Evolutionary conservation across 2,888 invertebrate genomes (phyloP).

Genomic region (Doris montereyensis): DNA sequence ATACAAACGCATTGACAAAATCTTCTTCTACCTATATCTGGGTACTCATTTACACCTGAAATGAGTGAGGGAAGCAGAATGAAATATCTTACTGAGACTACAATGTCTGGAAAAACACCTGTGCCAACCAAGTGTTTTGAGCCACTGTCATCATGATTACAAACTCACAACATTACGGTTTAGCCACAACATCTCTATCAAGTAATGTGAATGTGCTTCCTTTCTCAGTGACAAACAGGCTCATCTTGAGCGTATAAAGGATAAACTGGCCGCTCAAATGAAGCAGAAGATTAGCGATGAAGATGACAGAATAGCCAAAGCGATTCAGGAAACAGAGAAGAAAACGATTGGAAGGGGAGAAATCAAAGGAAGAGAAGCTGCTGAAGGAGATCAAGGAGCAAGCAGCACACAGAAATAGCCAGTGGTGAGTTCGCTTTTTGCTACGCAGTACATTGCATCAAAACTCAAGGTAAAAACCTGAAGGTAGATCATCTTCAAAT

Average conservation of each 20-base stretch:
- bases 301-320: slow-evolving; percentile 66
- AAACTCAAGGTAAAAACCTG: no score
- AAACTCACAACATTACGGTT: no score
- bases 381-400: slow-evolving; percentile 56
- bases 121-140: neutral
- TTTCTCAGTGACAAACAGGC: slow-evolving; percentile 69
- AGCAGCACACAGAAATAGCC: slow-evolving; percentile 63
- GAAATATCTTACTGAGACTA: neutral
- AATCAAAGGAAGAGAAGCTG: slow-evolving; percentile 60
- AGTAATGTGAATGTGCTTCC: no score
- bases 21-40: no score
- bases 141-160: no score
- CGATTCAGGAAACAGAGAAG: slow-evolving; percentile 67
- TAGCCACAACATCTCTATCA: no score
- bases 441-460: no score
- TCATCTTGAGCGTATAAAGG: slow-evolving; percentile 67
- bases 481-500: no score
- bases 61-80: no score
- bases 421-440: no score
- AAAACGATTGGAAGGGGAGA: slow-evolving; percentile 64
- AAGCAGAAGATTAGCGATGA: slow-evolving; percentile 70
- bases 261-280: slow-evolving; percentile 68
- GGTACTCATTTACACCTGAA: no score
- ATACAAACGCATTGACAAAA: no score
- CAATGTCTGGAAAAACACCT: neutral